Evolutionary conservation across 2,113 vertebrate species (phyloP), one percentile per base, ranked within the genome.

Genomic region (Oreochromis niloticus): DNA sequence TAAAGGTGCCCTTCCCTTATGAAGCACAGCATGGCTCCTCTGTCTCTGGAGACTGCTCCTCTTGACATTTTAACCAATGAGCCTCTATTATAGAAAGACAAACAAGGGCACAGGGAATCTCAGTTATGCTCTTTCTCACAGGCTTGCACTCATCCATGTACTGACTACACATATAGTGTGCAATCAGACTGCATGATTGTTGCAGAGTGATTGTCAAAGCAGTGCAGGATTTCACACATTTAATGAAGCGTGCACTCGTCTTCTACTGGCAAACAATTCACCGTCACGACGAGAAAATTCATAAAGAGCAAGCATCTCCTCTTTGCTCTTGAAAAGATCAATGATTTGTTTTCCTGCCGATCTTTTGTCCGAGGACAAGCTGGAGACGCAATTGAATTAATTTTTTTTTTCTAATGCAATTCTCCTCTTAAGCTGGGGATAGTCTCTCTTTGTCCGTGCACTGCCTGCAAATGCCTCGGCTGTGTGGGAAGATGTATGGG

Each of bases 21-120:
- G 85, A 88, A 82, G 61, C 82, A 17, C 61, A 87, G 85, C 85
- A 3, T 59, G 54, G n/a, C 88, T 83, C 52, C 39, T 19, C 56
- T 68, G 7, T 87, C 93, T 80, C 83, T 2, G 32, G 86, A 91
- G 92, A 92, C 75, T 27, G 91, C 84, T 81, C 88, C 87, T 88
- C 87, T 88, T 92, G 90, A 94, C 93, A 93, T 94, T 94, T 92
- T 86, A 92, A 88, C 92, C 87, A 91, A 85, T 82, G 81, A 82
- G 68, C 17, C 80, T 41, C 19, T 27, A 85, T 55, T 12, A 39
- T 7, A 71, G 81, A 81, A 90, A 89, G 87, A 93, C 86, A 90
- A 91, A 92, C 89, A 94, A 89, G 89, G 89, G 46, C 80, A 48
- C 16, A 19, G n/a, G 48, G 79, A 88, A 81, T 54, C 30, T 84